Evolutionary conservation across 2,113 vertebrate genomes (phyloP).

Genomic region (Clinocottus analis): DNA sequence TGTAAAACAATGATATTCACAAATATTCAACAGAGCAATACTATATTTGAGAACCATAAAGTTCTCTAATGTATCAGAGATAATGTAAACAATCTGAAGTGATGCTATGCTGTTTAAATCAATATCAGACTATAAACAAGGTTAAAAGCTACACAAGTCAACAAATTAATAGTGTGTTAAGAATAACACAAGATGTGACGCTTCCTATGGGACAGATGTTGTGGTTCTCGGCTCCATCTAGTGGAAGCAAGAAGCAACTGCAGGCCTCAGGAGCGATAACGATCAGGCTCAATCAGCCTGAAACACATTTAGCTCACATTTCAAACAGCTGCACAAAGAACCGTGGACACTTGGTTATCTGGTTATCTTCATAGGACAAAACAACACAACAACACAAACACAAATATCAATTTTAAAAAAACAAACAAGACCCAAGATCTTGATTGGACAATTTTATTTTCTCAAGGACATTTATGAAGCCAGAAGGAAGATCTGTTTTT

Average conservation of each 20-base stretch:
- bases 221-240: constrained; percentile 49
- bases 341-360: background rate
- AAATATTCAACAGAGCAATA: background rate
- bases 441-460: constrained; percentile 77
- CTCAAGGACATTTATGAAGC: constrained; percentile 75
- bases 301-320: background rate
- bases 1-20: background rate
- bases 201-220: constrained; percentile 5
- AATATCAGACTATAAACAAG: background rate
- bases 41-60: background rate
- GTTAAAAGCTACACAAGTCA: background rate
- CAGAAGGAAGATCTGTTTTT: constrained; percentile 64
- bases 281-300: rapidly evolving
- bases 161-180: background rate
- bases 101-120: background rate
- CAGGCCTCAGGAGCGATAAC: background rate
- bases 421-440: background rate
- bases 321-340: background rate
- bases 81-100: background rate
- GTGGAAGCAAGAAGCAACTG: constrained; percentile 20
- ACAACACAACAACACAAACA: background rate
- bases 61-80: background rate
- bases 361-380: background rate
- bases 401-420: background rate
- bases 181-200: background rate